A percentile compares a stretch with the other conserved stretches of the same genome.
Conservation (phyloP, 2,113 vertebrate genomes). For the Suricata suricatta region DNA sequence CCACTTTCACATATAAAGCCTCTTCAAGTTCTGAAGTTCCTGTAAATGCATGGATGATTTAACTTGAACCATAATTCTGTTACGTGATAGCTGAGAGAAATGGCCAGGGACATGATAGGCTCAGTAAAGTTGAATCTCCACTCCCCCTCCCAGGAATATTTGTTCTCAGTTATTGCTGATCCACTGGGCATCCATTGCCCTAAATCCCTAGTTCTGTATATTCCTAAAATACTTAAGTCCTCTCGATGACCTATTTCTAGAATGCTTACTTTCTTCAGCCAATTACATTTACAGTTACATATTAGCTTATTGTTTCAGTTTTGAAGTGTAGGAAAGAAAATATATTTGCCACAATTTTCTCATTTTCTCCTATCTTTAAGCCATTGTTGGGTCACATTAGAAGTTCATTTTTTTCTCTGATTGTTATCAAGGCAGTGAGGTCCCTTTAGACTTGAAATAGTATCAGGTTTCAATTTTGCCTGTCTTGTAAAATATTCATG, state of each 20-base stretch:
- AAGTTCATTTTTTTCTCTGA: background rate
- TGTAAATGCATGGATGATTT: background rate
- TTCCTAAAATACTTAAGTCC: background rate
- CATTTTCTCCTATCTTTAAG: background rate
- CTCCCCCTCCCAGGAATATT: background rate
- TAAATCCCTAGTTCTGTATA: background rate
- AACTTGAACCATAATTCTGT: background rate
- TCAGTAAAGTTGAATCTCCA: background rate
- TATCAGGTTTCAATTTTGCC: background rate
- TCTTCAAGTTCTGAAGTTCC: background rate
- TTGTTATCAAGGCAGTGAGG: background rate
- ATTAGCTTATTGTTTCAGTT: background rate
- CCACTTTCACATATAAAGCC: background rate
- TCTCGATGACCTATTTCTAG: background rate
- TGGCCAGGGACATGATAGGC: background rate
- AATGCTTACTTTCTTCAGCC: background rate
- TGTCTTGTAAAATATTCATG: background rate
- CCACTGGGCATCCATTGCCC: background rate
- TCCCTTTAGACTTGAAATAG: background rate
- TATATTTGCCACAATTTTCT: background rate
- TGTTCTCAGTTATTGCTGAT: background rate
- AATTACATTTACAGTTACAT: background rate
- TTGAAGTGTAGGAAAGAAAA: constrained; percentile 8
- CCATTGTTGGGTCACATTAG: background rate
- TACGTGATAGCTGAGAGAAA: background rate